Evolutionary conservation across 2,113 vertebrate genomes (phyloP).

Genomic region (Cathartes aura): DNA sequence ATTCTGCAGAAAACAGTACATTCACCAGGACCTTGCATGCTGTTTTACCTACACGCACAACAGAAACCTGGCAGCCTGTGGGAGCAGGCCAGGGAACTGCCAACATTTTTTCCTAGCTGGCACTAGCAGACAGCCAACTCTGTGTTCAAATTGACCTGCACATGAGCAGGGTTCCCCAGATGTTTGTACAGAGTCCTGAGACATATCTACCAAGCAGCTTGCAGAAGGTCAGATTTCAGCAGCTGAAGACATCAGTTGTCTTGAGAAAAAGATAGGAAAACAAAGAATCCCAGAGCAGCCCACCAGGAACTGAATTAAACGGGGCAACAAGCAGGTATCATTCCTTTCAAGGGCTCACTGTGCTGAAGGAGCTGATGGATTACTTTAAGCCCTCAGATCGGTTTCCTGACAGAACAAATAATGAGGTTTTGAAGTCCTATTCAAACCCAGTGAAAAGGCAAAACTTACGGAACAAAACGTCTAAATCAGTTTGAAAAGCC

Average conservation of each 20-base stretch:
- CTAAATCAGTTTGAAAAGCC: not conserved
- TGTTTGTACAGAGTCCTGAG: not conserved
- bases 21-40: not conserved
- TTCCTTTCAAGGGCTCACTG: not conserved
- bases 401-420: not conserved
- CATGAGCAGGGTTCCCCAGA: not conserved
- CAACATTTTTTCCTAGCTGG: not conserved
- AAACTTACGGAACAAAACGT: not conserved
- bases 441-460: not conserved
- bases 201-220: not conserved
- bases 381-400: not conserved
- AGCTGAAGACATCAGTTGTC: not conserved
- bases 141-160: not conserved
- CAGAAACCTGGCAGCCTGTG: not conserved
- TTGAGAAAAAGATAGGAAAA: not conserved
- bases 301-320: not conserved
- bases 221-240: not conserved
- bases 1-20: not conserved
- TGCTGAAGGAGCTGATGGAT: not conserved
- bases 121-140: not conserved
- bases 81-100: not conserved
- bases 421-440: not conserved
- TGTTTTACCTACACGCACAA: not conserved
- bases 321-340: not conserved
- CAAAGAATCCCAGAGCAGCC: not conserved